These are phyloP conservation scores for Cathartes aura DNA, from an alignment of 2,113 vertebrate species.

Conservation along the genomic window DNA sequence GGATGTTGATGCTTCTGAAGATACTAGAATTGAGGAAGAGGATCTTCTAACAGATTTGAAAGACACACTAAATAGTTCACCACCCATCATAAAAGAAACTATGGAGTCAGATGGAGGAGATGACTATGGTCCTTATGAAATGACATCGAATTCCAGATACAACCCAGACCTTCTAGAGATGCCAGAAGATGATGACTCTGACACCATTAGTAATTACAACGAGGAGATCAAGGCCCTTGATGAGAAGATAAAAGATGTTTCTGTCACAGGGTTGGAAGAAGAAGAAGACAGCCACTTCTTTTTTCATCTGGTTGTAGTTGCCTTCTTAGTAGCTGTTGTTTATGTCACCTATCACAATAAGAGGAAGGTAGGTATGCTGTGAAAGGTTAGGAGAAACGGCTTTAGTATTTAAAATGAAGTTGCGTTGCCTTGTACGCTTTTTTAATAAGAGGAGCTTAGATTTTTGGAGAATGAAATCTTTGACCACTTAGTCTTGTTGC, in stretches of 20 bases:
- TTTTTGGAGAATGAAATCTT: not conserved
- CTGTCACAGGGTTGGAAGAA: constrained; percentile 78
- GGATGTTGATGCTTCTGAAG: constrained; percentile 67
- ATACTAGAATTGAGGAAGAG: constrained; percentile 72
- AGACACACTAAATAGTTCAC: constrained; percentile 57
- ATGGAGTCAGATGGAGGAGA: constrained; percentile 64
- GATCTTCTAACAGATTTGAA: constrained; percentile 62
- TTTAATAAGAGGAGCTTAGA: not conserved
- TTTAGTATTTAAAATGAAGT: not conserved
- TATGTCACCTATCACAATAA: constrained; percentile 98
- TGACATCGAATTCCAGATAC: constrained; percentile 58
- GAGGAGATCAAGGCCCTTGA: constrained; percentile 64
- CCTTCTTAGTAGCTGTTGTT: constrained; percentile 89
- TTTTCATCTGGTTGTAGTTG: constrained; percentile 91
- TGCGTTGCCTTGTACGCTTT: rapidly evolving
- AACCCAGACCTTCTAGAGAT: constrained; percentile 24
- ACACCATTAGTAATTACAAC: constrained; percentile 37
- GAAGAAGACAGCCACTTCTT: constrained; percentile 94
- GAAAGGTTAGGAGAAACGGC: not conserved
- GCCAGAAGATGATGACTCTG: constrained; percentile 42
- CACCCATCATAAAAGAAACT: constrained; percentile 56
- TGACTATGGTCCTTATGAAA: constrained; percentile 56
- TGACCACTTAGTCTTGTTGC: not conserved
- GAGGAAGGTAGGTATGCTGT: constrained; percentile 86
- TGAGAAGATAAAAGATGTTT: constrained; percentile 55